Evolutionary conservation across 2,888 invertebrate species (phyloP), one percentile per base, ranked within the genome.

Genomic region (Eristalinus sepulchralis): DNA sequence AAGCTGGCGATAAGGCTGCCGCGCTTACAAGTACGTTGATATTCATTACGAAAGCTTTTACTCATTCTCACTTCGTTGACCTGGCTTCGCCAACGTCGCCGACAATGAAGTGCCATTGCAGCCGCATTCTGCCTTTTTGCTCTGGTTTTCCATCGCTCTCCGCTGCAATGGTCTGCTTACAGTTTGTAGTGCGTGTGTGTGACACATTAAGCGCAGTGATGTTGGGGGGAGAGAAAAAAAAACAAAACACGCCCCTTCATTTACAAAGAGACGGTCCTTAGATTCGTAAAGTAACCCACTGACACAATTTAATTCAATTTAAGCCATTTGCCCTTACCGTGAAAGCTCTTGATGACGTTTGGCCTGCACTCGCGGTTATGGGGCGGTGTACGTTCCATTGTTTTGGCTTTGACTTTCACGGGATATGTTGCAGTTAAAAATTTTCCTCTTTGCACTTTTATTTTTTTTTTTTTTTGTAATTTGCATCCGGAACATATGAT

Each of bases 291-390:
- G 81, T 68, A 85, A 85, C 84, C 84, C 81, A 85, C 81, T 85
- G 84, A 85, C 84, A 85, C 81, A 85, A 72, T 85, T 85, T 85
- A 85, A 85, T 85, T 81, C 84, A 85, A 85, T 85, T 84, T 84
- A 64, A 77, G 67, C 84, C 84, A 84, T 84, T 81, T 77, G 76
- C 59, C 76, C 76, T 85, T 84, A 72, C 36, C 62, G 77, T 59
- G 77, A 81, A 85, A 77, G 72, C 67, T 77, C 62, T 71, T 67
- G 66, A 80, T 76, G 57, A 68, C 33, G 62, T 34, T 62, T 47
- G 60, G 53, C 47, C 47, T 47, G 47, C 17, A 39, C 55, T 80
- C 57, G 20, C 36, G 39, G 34, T 55, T 67, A 47, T 17, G 68
- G 20, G 60, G 33, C 10, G 59, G 39, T 11, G 24, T 31, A 24